phyloP scores from a whole-genome alignment of 2,113 vertebrate species.

The Oostethus manadensis region DNA sequence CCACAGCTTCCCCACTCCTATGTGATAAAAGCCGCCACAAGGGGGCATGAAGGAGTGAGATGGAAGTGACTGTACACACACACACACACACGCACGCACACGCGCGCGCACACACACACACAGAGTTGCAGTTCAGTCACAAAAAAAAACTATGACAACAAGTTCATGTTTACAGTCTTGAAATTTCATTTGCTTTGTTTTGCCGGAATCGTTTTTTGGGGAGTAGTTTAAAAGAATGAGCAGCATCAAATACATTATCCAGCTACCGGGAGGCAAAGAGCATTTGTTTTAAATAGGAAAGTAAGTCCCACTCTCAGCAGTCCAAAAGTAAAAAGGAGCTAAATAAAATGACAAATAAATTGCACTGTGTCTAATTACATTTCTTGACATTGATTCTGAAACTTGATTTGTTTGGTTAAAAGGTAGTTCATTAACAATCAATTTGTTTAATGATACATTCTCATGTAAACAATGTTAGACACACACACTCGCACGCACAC shows the following conservation, averaged over 20 bases:
- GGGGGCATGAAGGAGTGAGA: no score
- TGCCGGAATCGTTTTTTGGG: no score
- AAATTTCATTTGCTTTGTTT: no score
- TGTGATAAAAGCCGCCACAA: neutral
- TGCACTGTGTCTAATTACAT: neutral
- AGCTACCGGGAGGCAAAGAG: no score
- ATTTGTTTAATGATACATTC: conserved; percentile 63
- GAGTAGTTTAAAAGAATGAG: neutral
- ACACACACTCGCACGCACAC: conserved; percentile 14
- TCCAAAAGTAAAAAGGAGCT: no score
- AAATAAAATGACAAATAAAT: no score
- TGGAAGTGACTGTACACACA: no score
- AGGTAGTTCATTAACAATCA: conserved; percentile 43
- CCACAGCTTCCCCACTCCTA: neutral
- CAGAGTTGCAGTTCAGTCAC: neutral
- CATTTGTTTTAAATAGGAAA: no score
- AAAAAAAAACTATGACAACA: no score
- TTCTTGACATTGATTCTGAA: conserved; percentile 8
- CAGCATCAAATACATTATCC: neutral
- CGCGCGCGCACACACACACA: neutral
- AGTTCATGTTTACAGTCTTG: no score
- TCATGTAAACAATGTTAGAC: conserved; percentile 47
- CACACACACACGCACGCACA: no score
- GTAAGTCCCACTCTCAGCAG: no score
- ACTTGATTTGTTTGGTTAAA: conserved; percentile 19